These are phyloP conservation scores for Aplocera efformata DNA, from an alignment of 2,888 invertebrate genomes.

Conservation along the genomic window DNA sequence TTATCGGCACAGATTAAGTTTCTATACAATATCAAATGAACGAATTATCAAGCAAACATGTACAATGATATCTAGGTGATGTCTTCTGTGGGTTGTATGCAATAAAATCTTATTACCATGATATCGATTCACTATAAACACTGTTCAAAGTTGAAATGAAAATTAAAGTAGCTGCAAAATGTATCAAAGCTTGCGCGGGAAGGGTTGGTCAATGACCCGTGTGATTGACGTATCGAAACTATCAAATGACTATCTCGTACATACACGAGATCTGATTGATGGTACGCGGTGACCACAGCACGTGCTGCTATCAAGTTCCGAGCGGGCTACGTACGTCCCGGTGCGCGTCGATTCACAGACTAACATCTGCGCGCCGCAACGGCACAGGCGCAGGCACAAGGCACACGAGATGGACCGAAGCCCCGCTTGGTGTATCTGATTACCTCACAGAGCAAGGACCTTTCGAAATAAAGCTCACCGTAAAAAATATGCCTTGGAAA, in stretches of 20 bases:
- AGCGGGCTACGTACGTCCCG: constrained; percentile 58
- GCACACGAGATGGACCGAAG: constrained; percentile 58
- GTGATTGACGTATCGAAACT: constrained; percentile 34
- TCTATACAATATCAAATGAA: constrained; percentile 20
- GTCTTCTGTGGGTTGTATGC: not conserved
- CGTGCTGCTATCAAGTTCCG: constrained; percentile 35
- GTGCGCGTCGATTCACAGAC: constrained; percentile 65
- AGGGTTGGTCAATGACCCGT: constrained; percentile 42
- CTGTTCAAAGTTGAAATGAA: constrained; percentile 19
- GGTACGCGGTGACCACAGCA: constrained; percentile 22
- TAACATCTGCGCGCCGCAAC: constrained; percentile 48
- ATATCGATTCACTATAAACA: constrained; percentile 19
- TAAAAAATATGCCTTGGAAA: constrained; percentile 74
- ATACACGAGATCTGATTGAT: constrained; percentile 24
- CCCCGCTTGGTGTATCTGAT: constrained; percentile 67
- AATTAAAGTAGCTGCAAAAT: constrained; percentile 29
- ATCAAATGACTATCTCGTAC: constrained; percentile 23
- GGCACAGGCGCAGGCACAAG: constrained; percentile 30
- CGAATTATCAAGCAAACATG: constrained; percentile 11
- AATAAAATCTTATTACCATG: constrained; percentile 11
- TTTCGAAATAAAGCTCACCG: constrained; percentile 71
- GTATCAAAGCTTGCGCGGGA: constrained; percentile 20
- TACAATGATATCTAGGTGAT: constrained; percentile 16
- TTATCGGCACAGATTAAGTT: constrained; percentile 32
- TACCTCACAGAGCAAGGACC: constrained; percentile 77